Base-by-base conservation (phyloP, 2,797 vertebrate species). In the Avahi laniger region DNA sequence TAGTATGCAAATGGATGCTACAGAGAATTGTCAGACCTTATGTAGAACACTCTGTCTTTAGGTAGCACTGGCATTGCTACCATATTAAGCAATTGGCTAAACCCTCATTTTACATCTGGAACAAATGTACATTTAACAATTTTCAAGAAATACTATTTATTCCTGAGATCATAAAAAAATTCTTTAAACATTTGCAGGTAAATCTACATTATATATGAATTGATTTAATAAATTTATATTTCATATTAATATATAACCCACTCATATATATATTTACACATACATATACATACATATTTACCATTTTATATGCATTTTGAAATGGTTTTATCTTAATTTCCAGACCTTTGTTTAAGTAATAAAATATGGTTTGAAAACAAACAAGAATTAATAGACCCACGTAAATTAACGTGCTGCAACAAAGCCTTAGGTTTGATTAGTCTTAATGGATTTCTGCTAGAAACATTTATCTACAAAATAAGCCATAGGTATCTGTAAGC, bases 401-500 rank as follows among this genome's bases (percentile, higher is more conserved):
- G 92, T 91, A 94, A 95, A 97, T 97, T 83, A 97, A 91, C 0
- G 12, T 89, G 89, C 89, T 97, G n/a, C 48, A 93, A 94, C 38
- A 93, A 91, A 75, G 48, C 93, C 92, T 96, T 11, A 46, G 89
- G 89, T 95, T 93, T 96, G 94, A 94, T 95, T 96, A 97, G 78
- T 78, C 82, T 95, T 97, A 97, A 97, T 97, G 89, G 91, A 95
- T 95, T 97, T 97, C 75, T 94, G 33, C 46, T 97, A 30, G 81
- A 96, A 94, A 96, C 91, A 95, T 97, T 97, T 97, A 97, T 97
- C 93, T 98, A 81, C 82, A 96, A 91, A 97, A 93, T 95, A 96
- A 97, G 86, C 92, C 83, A 95, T 43, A 96, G 86, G 85, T 94
- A 93, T 95, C 52, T 67, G 38, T 94, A 70, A 94, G 48, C 54